Evolutionary conservation across 1,140 invertebrate genomes (phyloP).

Genomic region (Megathymus violae): DNA sequence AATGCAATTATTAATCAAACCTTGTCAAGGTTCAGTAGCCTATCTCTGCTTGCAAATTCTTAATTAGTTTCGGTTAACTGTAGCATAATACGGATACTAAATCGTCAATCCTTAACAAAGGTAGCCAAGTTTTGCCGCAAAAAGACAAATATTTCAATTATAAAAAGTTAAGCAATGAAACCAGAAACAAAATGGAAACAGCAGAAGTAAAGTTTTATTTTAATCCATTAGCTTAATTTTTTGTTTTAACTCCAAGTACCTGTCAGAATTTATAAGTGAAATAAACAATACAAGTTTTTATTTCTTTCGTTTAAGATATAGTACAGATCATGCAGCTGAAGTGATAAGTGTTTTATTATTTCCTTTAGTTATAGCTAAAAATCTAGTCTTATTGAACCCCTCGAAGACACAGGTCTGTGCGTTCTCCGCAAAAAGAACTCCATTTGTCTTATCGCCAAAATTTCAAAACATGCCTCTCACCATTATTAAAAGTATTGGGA

Average conservation of each 20-base stretch:
- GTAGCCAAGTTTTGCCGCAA: not conserved
- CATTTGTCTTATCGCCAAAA: too few species aligned
- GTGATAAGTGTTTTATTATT: too few species aligned
- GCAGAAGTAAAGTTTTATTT: not conserved
- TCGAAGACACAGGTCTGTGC: too few species aligned
- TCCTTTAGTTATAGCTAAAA: too few species aligned
- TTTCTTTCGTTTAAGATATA: too few species aligned
- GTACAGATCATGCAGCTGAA: too few species aligned
- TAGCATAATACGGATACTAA: not conserved
- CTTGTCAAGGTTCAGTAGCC: not conserved
- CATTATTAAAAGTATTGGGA: too few species aligned
- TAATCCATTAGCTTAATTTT: constrained; percentile 6
- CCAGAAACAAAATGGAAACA: constrained; percentile 2
- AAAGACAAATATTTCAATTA: not conserved
- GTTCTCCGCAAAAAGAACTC: too few species aligned
- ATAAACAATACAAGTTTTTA: not conserved
- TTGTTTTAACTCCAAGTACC: constrained; percentile 9
- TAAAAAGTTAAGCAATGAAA: constrained; percentile 3
- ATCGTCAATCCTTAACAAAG: not conserved
- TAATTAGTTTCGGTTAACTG: not conserved
- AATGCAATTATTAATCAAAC: not conserved
- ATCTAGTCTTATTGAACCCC: too few species aligned
- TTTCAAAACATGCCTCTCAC: too few species aligned
- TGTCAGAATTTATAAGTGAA: constrained; percentile 4
- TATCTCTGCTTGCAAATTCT: not conserved